These are phyloP conservation scores for Leucophenga maculata DNA, from an alignment of 2,888 invertebrate genomes.

Conservation along the genomic window DNA sequence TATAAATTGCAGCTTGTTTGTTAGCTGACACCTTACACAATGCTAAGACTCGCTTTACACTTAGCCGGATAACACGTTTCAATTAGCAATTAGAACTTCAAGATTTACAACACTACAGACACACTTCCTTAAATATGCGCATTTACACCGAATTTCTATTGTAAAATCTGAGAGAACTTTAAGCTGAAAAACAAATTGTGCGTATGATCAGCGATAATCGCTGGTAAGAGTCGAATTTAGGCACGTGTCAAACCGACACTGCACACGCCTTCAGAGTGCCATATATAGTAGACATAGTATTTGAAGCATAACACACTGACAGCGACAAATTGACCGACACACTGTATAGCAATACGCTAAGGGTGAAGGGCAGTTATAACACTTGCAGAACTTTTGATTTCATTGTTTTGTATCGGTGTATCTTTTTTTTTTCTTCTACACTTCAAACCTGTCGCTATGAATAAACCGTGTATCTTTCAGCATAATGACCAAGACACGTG, in stretches of 20 bases:
- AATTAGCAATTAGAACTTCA: constrained; percentile 10
- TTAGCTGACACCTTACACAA: constrained; percentile 14
- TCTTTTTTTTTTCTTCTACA: neutral
- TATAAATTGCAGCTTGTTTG: neutral
- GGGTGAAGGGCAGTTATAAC: constrained; percentile 26
- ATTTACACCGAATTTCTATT: no score
- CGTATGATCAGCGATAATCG: constrained; percentile 27
- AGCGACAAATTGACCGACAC: constrained; percentile 65
- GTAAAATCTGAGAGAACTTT: neutral
- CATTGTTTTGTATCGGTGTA: neutral
- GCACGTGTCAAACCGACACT: neutral
- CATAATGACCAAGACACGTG: constrained; percentile 69
- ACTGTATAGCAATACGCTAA: constrained; percentile 32
- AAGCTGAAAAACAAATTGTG: constrained; percentile 18
- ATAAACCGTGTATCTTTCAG: constrained; percentile 59
- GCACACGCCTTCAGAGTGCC: neutral
- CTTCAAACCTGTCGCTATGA: constrained; percentile 19
- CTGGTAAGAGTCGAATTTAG: neutral
- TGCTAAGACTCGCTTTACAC: neutral
- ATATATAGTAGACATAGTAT: no score
- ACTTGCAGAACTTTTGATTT: constrained; percentile 32
- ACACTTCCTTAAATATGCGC: neutral
- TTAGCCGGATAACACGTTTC: neutral
- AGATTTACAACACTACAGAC: neutral
- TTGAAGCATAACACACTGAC: constrained; percentile 47